Conservation (phyloP, 2,888 invertebrate genomes). For the Clivina fossor region DNA sequence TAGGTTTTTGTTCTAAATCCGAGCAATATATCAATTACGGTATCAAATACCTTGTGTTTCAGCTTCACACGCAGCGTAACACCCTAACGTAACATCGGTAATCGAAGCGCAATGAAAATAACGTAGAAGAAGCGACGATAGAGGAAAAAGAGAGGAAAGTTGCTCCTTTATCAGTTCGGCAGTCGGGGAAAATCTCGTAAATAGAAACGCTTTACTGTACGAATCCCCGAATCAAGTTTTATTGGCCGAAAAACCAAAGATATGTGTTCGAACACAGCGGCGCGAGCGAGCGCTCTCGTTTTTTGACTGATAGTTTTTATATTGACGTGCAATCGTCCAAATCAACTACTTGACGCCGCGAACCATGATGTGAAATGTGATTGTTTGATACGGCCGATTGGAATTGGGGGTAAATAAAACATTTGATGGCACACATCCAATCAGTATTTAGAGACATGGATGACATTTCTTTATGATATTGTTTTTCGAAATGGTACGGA, state of each 20-base stretch:
- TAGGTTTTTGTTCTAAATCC: no score
- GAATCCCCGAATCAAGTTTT: slow-evolving; percentile 57
- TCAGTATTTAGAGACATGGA: slow-evolving; percentile 52
- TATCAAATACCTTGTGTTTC: no score
- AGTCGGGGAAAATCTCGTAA: slow-evolving; percentile 47
- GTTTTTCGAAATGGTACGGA: slow-evolving; percentile 42
- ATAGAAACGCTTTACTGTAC: slow-evolving; percentile 50
- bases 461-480: slow-evolving; percentile 47
- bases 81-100: no score
- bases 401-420: slow-evolving; percentile 47
- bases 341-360: background rate
- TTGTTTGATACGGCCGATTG: slow-evolving; percentile 26
- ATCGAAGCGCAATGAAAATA: no score
- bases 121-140: no score
- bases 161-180: slow-evolving; percentile 49
- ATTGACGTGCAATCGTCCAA: slow-evolving; percentile 40
- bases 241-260: slow-evolving; percentile 64
- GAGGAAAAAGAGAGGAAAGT: no score
- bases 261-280: slow-evolving; percentile 50
- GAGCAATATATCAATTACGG: no score
- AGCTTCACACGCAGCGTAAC: no score
- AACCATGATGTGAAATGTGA: background rate
- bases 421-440: slow-evolving; percentile 52
- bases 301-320: slow-evolving; percentile 51
- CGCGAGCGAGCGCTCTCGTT: slow-evolving; percentile 45